Evolutionary conservation across 2,797 vertebrate species (phyloP).

Genomic region (Tauraco hartlaubi): DNA sequence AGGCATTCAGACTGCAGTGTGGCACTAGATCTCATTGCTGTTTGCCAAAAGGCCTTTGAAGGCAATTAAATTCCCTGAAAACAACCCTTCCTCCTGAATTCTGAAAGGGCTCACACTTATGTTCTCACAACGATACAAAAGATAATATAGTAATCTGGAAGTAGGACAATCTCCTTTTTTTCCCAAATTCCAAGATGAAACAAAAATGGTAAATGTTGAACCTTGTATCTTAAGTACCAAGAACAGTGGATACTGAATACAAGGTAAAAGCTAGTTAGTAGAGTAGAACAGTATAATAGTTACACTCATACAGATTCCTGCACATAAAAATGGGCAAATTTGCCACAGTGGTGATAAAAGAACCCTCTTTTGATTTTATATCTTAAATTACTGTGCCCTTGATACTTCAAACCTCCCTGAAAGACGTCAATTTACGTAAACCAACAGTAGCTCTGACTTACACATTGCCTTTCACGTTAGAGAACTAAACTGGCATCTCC

Average conservation of each 20-base stretch:
- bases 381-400: background rate
- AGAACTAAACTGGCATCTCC: background rate
- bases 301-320: background rate
- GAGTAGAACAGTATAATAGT: background rate
- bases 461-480: background rate
- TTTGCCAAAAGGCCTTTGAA: background rate
- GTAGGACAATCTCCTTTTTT: background rate
- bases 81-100: background rate
- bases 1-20: background rate
- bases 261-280: background rate
- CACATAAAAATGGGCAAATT: background rate
- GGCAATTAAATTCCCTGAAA: background rate
- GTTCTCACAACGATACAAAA: background rate
- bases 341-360: background rate
- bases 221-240: background rate
- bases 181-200: background rate
- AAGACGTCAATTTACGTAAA: background rate
- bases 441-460: background rate
- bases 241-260: background rate
- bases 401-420: background rate
- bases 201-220: background rate
- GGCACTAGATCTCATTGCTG: background rate
- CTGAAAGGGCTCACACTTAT: background rate
- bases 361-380: background rate
- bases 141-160: background rate